Conservation (phyloP, 2,888 invertebrate genomes). For the Morpho helenor region DNA sequence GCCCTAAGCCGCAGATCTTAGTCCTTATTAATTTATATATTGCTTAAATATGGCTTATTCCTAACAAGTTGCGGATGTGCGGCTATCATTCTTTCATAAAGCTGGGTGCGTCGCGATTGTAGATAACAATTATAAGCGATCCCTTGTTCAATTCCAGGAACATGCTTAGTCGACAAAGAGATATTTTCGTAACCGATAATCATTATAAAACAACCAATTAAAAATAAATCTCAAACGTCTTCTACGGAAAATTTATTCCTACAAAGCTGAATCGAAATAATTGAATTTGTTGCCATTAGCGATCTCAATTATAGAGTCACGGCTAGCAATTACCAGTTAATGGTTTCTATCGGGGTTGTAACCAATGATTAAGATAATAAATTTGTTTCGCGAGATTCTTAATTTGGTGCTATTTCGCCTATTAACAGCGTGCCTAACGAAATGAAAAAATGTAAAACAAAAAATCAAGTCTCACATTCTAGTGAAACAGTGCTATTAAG, state of each 20-base stretch:
- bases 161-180: no score
- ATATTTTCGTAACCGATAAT: no score
- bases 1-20: no score
- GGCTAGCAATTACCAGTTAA: slow-evolving; percentile 45
- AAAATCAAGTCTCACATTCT: neutral
- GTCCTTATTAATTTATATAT: no score
- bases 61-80: no score
- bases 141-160: no score
- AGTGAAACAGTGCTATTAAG: neutral
- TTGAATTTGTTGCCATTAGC: slow-evolving; percentile 44
- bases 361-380: slow-evolving; percentile 18
- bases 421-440: neutral
- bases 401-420: neutral
- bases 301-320: slow-evolving; percentile 45
- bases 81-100: no score
- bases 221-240: neutral
- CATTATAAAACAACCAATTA: no score
- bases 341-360: slow-evolving; percentile 39
- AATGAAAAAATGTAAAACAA: neutral
- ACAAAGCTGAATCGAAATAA: slow-evolving; percentile 5
- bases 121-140: no score
- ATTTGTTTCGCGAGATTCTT: slow-evolving; percentile 7
- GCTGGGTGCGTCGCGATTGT: no score
- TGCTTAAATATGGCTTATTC: no score
- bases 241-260: neutral